Evolutionary conservation across 2,888 invertebrate genomes (phyloP).

Genomic region (Polylopha cassiicola): DNA sequence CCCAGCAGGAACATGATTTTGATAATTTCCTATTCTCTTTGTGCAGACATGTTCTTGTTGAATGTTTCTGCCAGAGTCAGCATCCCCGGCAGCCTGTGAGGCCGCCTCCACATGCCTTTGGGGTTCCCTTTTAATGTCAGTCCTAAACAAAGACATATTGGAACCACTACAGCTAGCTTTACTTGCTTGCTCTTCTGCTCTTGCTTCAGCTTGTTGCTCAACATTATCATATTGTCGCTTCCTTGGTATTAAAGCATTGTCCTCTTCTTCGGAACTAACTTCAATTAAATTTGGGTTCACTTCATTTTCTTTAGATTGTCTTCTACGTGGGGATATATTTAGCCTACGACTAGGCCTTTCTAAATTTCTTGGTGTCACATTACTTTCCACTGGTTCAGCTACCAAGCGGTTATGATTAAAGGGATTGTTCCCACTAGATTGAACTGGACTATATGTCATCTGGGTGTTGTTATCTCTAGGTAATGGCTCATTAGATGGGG

Average conservation of each 20-base stretch:
- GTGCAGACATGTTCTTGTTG: conserved; percentile 22
- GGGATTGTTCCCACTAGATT: conserved; percentile 30
- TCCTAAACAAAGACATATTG: conserved; percentile 28
- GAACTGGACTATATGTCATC: conserved; percentile 38
- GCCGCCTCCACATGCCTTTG: conserved; percentile 33
- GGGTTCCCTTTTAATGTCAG: conserved; percentile 54
- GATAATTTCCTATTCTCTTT: conserved; percentile 27
- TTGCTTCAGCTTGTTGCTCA: conserved; percentile 24
- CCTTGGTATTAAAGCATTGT: conserved; percentile 47
- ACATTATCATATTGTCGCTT: conserved; percentile 48
- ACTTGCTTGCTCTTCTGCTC: conserved; percentile 24
- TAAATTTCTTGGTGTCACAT: conserved; percentile 35
- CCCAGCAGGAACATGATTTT: conserved; percentile 23
- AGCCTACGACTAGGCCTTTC: conserved; percentile 66
- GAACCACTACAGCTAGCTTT: conserved; percentile 25
- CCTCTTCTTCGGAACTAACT: conserved; percentile 72
- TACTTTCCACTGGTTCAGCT: conserved; percentile 23
- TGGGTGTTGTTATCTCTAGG: conserved; percentile 31
- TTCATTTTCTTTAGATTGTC: conserved; percentile 61
- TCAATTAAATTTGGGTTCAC: conserved; percentile 56
- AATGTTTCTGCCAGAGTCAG: conserved; percentile 27
- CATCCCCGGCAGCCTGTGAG: conserved; percentile 31
- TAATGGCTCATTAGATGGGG: conserved; percentile 23
- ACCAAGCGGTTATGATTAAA: conserved; percentile 29
- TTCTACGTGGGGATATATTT: conserved; percentile 64